Evolutionary conservation across 2,888 invertebrate species (phyloP), one percentile per base, ranked within the genome.

Genomic region (Biston betularia): DNA sequence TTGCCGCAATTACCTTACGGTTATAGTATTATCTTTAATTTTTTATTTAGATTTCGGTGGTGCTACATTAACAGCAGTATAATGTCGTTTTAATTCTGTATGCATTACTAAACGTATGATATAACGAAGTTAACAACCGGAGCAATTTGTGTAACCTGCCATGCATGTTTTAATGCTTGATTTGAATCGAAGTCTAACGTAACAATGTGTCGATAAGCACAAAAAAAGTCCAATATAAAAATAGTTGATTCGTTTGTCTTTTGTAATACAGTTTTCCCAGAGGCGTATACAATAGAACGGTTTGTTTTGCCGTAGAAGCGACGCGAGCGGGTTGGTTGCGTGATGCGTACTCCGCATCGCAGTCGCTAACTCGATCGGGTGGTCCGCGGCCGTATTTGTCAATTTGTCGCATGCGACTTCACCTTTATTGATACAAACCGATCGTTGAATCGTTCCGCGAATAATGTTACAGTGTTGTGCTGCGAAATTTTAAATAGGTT

Each of bases 221-320:
- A 73, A 68, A 73, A 75, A 75, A 68, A 45, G 68, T 71, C 73
- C 68, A 67, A 69, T 65, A 72, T 77, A 77, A 79, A 79, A 83
- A 80, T 77, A 71, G 74, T 76, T 71, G 74, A 79, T 79, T 80
- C 79, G 79, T 83, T 84, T 82, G 82, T 80, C 85, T 88, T 85
- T 88, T 87, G 85, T 88, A 83, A 83, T 84, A 75, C 75, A 86
- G 74, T 88, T 87, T 92, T 93, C 92, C 87, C 93, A 93, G 88
- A 89, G 85, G 74, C 79, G 76, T 72, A 77, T 79, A 91, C 90
- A 92, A 91, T 91, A 80, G 87, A 87, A 79, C 79, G 79, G 84
- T 84, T 84, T 89, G 89, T 90, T 90, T 89, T 86, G 85, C 82
- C 77, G 83, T 77, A 77, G 79, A 76, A 81, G 79, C 78, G 80